Percentiles rank a stretch among this genome's conserved stretches.
Conservation (phyloP, 2,888 invertebrate species). For the Archaeoteleia sp. region DNA sequence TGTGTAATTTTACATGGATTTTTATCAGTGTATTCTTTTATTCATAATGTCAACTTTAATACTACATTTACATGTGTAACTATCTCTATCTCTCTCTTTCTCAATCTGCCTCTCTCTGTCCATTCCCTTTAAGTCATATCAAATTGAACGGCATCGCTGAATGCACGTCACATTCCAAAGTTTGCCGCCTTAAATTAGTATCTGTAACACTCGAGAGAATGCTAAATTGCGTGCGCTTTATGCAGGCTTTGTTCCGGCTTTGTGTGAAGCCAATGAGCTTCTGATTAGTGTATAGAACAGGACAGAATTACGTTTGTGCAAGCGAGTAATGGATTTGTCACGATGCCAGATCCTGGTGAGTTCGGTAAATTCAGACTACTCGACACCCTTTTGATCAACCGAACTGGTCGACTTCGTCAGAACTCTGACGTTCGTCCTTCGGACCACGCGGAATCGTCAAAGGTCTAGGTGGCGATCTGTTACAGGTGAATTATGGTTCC, state of each 20-base stretch:
- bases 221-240: slow-evolving; percentile 35
- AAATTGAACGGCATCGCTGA: no score
- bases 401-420: slow-evolving; percentile 15
- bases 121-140: background rate
- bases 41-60: no score
- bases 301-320: slow-evolving; percentile 43
- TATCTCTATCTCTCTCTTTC: no score
- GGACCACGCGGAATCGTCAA: slow-evolving; percentile 13
- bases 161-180: background rate
- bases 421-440: slow-evolving; percentile 11
- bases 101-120: no score
- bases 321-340: slow-evolving; percentile 47
- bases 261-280: slow-evolving; percentile 39
- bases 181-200: slow-evolving; percentile 9
- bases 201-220: slow-evolving; percentile 31
- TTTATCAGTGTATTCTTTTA: no score
- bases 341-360: slow-evolving; percentile 26
- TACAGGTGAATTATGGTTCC: no score
- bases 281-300: slow-evolving; percentile 41
- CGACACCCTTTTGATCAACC: slow-evolving; percentile 24
- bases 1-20: no score
- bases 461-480: no score
- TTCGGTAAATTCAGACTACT: slow-evolving; percentile 20
- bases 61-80: no score
- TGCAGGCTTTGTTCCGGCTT: slow-evolving; percentile 33